Evolutionary conservation across 2,113 vertebrate genomes (phyloP).

Genomic region (Cricetomys ansorgei): DNA sequence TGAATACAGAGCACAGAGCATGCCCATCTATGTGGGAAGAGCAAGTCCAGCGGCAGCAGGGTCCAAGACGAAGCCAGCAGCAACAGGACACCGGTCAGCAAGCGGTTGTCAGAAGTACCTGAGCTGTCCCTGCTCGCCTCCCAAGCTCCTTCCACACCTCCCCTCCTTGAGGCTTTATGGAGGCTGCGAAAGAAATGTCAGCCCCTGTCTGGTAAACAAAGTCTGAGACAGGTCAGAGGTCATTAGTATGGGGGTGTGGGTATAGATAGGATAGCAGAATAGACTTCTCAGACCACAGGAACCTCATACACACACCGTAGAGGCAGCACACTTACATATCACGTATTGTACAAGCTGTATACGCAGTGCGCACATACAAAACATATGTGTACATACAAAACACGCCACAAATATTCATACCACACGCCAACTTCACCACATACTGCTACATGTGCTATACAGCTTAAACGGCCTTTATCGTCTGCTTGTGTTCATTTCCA

Average conservation of each 20-base stretch:
- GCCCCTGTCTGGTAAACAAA: too few relatives aligned
- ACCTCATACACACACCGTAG: not conserved
- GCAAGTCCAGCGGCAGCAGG: fast-evolving
- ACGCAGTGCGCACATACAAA: fast-evolving
- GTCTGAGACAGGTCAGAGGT: not conserved
- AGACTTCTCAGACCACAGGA: not conserved
- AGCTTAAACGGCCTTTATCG: not conserved
- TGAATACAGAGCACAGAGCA: not conserved
- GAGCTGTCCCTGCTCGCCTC: fast-evolving
- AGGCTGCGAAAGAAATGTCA: not conserved
- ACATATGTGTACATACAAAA: not conserved
- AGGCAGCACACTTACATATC: fast-evolving
- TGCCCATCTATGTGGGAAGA: not conserved
- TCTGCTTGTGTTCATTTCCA: not conserved
- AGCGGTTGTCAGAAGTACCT: not conserved
- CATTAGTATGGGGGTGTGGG: not conserved
- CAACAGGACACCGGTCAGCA: too few relatives aligned
- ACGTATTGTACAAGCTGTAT: too few relatives aligned
- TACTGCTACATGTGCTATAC: too few relatives aligned
- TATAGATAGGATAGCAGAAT: too few relatives aligned
- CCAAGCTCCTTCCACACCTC: not conserved
- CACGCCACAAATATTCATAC: not conserved
- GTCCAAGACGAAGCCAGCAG: not conserved
- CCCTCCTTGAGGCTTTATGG: not conserved
- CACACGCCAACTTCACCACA: too few relatives aligned